Percentiles rank a stretch among this genome's conserved stretches.
Evolutionary conservation across 64 coral and sea anemone species (phyloP).

Genomic region (Acropora tenuis): DNA sequence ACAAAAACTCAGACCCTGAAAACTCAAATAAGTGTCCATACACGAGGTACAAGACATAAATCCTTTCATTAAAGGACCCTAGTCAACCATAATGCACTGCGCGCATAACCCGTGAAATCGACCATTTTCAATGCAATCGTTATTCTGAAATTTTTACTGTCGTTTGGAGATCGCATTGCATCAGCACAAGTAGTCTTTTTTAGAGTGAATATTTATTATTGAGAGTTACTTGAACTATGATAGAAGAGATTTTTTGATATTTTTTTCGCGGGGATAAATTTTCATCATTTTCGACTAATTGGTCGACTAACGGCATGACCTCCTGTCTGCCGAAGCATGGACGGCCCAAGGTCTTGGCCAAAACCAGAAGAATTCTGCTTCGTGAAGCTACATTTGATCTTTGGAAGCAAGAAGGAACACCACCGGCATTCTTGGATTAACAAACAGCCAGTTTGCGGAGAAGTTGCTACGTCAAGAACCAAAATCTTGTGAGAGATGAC

Average conservation of each 20-base stretch:
- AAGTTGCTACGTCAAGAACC: too few relatives aligned
- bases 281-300: neutral
- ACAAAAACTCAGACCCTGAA: too few relatives aligned
- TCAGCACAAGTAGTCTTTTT: constrained; percentile 7
- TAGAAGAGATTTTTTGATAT: neutral
- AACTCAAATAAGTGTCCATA: too few relatives aligned
- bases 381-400: neutral
- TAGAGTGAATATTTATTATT: neutral
- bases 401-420: constrained; percentile 1
- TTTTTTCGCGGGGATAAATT: neutral
- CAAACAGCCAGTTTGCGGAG: too few relatives aligned
- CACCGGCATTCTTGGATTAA: too few relatives aligned
- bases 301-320: neutral
- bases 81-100: neutral
- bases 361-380: neutral
- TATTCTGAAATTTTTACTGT: neutral
- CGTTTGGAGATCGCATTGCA: neutral
- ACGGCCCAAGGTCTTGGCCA: neutral
- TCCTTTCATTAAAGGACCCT: neutral
- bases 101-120: neutral
- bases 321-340: neutral
- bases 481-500: too few relatives aligned
- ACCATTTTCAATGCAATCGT: neutral
- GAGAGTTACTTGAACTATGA: constrained; percentile 1
- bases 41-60: too few relatives aligned